Evolutionary conservation across 2,888 invertebrate genomes (phyloP).

Genomic region (Syritta pipiens): DNA sequence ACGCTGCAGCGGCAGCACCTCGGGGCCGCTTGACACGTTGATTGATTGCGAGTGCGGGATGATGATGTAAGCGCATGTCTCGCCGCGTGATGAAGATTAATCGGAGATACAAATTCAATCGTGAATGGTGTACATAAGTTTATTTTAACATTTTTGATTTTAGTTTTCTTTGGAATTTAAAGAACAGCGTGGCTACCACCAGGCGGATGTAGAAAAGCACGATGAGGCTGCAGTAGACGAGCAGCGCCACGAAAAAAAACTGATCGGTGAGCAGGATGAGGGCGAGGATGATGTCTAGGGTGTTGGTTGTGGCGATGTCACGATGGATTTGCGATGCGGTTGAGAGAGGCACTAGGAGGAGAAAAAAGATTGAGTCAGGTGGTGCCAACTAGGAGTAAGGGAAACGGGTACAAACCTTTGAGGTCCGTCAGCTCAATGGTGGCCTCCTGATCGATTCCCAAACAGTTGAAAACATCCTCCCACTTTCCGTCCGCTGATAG

Average conservation of each 20-base stretch:
- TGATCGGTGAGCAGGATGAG: conserved; percentile 10
- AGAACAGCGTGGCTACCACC: neutral
- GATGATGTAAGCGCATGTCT: conserved; percentile 32
- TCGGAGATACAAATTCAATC: conserved; percentile 8
- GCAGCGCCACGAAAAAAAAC: conserved; percentile 4
- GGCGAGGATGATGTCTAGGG: conserved; percentile 11
- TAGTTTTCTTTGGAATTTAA: conserved; percentile 3
- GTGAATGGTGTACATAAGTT: neutral
- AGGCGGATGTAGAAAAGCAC: neutral
- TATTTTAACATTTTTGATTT: conserved; percentile 6
- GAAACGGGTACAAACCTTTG: conserved; percentile 15
- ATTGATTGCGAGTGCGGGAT: conserved; percentile 18
- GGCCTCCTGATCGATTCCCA: conserved; percentile 30
- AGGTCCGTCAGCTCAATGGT: conserved; percentile 32
- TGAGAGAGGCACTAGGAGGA: conserved; percentile 11
- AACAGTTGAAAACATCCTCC: conserved; percentile 25
- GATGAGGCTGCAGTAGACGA: conserved; percentile 25
- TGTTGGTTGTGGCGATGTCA: neutral
- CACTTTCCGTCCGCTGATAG: conserved; percentile 22
- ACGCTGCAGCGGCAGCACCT: conserved; percentile 6
- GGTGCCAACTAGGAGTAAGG: neutral
- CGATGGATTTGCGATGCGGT: neutral
- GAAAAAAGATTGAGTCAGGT: neutral
- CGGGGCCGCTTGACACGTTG: conserved; percentile 18
- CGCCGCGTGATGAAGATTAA: conserved; percentile 18